Evolutionary conservation across 2,797 vertebrate species (phyloP).

Genomic region (Epinephelus awoara): DNA sequence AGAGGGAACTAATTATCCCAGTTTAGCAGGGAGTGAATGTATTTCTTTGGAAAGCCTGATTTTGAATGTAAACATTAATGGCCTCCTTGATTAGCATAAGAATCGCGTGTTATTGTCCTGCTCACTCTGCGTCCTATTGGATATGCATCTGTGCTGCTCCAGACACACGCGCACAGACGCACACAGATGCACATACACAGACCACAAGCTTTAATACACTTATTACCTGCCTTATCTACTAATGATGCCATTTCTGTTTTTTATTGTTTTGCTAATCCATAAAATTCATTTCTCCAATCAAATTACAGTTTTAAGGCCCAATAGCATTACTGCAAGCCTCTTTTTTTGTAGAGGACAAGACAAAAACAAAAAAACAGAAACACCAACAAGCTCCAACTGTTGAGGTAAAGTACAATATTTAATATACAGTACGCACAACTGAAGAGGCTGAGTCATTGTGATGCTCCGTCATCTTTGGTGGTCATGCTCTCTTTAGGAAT

Average conservation of each 20-base stretch:
- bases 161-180: conserved; percentile 52
- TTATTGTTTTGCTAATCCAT: conserved; percentile 80
- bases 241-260: conserved; percentile 73
- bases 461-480: conserved; percentile 21
- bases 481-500: conserved; percentile 19
- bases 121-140: conserved; percentile 82
- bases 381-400: conserved; percentile 47
- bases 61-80: conserved; percentile 91
- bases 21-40: conserved; percentile 84
- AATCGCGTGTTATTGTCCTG: conserved; percentile 86
- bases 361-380: conserved; percentile 44
- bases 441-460: conserved; percentile 56
- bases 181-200: conserved; percentile 29
- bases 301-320: conserved; percentile 73
- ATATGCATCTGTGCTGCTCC: conserved; percentile 84
- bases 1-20: conserved; percentile 89
- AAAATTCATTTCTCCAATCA: conserved; percentile 81
- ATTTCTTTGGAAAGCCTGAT: conserved; percentile 83
- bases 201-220: conserved; percentile 72
- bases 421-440: conserved; percentile 34
- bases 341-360: conserved; percentile 31
- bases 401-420: conserved; percentile 58
- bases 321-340: conserved; percentile 61
- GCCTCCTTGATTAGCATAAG: conserved; percentile 89
- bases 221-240: conserved; percentile 83